Evolutionary conservation across 1,140 invertebrate genomes (phyloP).

Genomic region (Telenomus remus): DNA sequence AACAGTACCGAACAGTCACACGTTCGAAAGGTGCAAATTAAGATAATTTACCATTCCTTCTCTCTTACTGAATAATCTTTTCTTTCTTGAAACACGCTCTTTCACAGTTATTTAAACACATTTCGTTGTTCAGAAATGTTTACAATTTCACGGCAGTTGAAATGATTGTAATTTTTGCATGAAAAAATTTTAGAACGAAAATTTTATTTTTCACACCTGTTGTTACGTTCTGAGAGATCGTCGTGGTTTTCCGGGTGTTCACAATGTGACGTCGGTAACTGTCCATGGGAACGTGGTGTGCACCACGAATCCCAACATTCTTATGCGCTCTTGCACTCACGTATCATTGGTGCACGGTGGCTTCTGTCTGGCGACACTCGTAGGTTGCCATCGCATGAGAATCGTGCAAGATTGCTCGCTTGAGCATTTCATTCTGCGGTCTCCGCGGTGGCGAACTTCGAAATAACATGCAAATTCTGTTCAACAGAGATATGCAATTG

Average conservation of each 20-base stretch:
- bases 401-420: constrained; percentile 56
- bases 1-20: constrained; percentile 24
- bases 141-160: too few relatives aligned
- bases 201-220: constrained; percentile 27
- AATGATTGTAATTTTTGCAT: constrained; percentile 1
- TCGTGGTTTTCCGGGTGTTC: constrained; percentile 50
- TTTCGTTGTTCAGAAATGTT: too few relatives aligned
- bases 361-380: constrained; percentile 41
- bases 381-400: constrained; percentile 59
- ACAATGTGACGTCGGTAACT: constrained; percentile 33
- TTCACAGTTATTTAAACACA: too few relatives aligned
- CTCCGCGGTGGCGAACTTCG: constrained; percentile 53
- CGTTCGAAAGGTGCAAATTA: constrained; percentile 50
- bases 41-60: constrained; percentile 45
- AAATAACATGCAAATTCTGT: constrained; percentile 61
- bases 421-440: constrained; percentile 55
- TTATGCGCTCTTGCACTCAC: constrained; percentile 52
- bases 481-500: constrained; percentile 42
- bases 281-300: constrained; percentile 46
- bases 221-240: constrained; percentile 36
- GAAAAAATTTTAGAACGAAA: constrained; percentile 13
- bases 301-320: constrained; percentile 43
- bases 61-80: constrained; percentile 7
- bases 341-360: constrained; percentile 31
- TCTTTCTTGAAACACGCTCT: not conserved